Evolutionary conservation across 2,797 vertebrate genomes (phyloP).

Genomic region (Spheniscus humboldti): DNA sequence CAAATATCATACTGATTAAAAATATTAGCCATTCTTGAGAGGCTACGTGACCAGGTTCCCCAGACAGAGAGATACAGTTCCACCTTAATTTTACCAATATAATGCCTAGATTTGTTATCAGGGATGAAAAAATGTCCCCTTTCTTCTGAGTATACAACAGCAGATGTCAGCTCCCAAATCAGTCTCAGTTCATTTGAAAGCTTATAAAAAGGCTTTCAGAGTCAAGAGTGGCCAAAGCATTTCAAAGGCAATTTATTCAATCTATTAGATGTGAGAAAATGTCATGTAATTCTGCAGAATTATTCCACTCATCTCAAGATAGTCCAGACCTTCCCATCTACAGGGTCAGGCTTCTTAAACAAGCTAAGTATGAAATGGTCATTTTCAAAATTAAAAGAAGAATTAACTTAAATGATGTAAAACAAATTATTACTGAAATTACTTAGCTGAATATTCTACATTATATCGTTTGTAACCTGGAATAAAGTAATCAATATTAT

Average conservation of each 20-base stretch:
- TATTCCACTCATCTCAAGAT: neutral
- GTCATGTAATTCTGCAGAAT: neutral
- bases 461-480: neutral
- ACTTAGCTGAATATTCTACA: neutral
- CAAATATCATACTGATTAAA: neutral
- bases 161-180: neutral
- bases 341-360: neutral
- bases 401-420: neutral
- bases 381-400: neutral
- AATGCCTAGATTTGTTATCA: neutral
- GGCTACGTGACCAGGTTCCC: neutral
- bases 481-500: neutral
- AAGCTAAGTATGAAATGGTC: neutral
- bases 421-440: neutral
- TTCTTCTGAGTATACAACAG: neutral
- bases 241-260: slow-evolving; percentile 3
- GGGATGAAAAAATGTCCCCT: neutral
- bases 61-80: neutral
- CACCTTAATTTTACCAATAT: neutral
- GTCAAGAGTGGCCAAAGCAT: neutral
- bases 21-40: neutral
- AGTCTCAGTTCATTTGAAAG: neutral
- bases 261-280: neutral
- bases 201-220: neutral
- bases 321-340: neutral